phyloP scores from a whole-genome alignment of 2,113 vertebrate species.

The Pagrus major region DNA sequence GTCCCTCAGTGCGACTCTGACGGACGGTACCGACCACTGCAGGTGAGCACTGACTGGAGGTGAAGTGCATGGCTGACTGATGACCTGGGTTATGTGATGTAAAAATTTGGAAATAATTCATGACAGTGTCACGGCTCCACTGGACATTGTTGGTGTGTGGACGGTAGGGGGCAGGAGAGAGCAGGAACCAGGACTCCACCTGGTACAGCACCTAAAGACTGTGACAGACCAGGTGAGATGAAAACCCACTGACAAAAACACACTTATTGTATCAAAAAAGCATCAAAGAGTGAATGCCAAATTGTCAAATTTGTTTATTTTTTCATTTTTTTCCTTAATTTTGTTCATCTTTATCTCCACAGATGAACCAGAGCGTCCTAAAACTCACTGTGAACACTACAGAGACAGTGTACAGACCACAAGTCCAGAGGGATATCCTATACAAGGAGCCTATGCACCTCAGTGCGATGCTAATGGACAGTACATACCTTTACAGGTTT shows the following conservation, averaged over 20 bases:
- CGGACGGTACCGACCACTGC: slow-evolving; percentile 83
- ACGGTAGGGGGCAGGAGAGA: slow-evolving; percentile 83
- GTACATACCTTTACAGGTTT: slow-evolving; percentile 81
- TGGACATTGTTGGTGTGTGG: slow-evolving; percentile 92
- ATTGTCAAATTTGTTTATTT: too few relatives aligned
- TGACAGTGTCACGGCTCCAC: slow-evolving; percentile 72
- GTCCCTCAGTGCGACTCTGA: slow-evolving; percentile 87
- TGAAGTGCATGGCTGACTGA: background rate
- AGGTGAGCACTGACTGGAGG: slow-evolving; percentile 45
- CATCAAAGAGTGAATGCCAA: background rate
- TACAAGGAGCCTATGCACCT: slow-evolving; percentile 74
- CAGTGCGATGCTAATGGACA: slow-evolving; percentile 82
- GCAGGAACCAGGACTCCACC: slow-evolving; percentile 84
- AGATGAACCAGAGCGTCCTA: slow-evolving; percentile 59
- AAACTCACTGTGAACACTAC: slow-evolving; percentile 83
- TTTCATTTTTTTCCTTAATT: background rate
- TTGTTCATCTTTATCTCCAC: background rate
- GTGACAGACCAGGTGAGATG: slow-evolving; percentile 82
- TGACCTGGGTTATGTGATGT: background rate
- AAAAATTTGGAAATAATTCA: background rate
- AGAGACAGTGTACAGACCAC: slow-evolving; percentile 61
- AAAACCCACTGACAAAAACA: background rate
- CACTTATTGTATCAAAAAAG: background rate
- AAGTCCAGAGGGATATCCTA: slow-evolving; percentile 47
- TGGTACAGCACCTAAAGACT: slow-evolving; percentile 71